Evolutionary conservation across 1,140 invertebrate species (phyloP).

Genomic region (Diachasmimorpha longicaudata): DNA sequence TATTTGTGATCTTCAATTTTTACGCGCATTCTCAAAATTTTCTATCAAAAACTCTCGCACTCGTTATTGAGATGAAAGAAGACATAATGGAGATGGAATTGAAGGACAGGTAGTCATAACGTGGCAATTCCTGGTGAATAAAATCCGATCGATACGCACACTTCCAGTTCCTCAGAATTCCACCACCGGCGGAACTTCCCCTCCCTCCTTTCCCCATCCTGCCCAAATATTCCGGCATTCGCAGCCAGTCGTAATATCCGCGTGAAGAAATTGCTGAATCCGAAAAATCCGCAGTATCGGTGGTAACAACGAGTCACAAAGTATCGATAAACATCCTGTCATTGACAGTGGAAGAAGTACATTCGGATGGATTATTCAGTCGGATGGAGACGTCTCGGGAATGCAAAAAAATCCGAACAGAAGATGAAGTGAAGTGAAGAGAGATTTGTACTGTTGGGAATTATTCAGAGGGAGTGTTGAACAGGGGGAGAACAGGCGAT

Average conservation of each 20-base stretch:
- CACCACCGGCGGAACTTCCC: background rate
- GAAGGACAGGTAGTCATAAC: background rate
- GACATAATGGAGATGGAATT: background rate
- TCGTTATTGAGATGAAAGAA: background rate
- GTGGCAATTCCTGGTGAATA: constrained; percentile 12
- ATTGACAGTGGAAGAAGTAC: background rate
- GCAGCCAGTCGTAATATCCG: background rate
- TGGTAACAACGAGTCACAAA: background rate
- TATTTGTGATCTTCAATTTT: too few relatives aligned
- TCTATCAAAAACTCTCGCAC: too few relatives aligned
- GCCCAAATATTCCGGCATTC: background rate
- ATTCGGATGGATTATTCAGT: background rate
- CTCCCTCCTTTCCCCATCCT: too few relatives aligned
- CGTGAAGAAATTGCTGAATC: background rate
- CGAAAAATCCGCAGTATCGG: background rate
- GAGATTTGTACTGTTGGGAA: too few relatives aligned
- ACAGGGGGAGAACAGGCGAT: too few relatives aligned
- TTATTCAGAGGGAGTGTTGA: too few relatives aligned
- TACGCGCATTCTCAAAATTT: too few relatives aligned
- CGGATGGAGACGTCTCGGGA: background rate
- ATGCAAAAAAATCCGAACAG: too few relatives aligned
- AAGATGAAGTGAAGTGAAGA: too few relatives aligned
- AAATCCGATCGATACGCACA: background rate
- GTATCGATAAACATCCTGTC: background rate
- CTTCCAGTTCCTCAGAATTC: background rate